Percentiles rank a stretch among this genome's conserved stretches.
These are phyloP conservation scores for Brachypodius melanocephalos DNA, from an alignment of 2,113 vertebrate genomes.

Conservation along the genomic window DNA sequence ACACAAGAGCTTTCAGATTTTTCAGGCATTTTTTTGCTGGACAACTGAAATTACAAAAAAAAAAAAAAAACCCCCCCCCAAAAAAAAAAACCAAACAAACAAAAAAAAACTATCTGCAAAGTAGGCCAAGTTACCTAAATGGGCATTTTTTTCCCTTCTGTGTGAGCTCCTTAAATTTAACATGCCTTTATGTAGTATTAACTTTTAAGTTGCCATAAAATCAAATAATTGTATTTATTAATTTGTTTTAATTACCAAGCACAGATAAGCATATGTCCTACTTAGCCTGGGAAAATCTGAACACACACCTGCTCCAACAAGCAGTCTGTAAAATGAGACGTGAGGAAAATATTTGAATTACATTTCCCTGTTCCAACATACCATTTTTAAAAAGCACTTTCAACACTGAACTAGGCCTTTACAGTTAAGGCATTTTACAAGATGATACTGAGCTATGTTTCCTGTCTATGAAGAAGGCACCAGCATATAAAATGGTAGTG, in stretches of 20 bases:
- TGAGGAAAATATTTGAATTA: slow-evolving; percentile 72
- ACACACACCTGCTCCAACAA: slow-evolving; percentile 57
- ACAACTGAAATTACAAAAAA: neutral
- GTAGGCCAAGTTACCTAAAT: neutral
- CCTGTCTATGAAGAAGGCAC: slow-evolving; percentile 84
- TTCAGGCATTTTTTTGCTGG: neutral
- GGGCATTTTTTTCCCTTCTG: neutral
- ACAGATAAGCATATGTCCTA: slow-evolving; percentile 57
- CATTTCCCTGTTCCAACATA: slow-evolving; percentile 56
- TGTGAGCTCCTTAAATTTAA: slow-evolving; percentile 45
- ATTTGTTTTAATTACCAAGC: slow-evolving; percentile 73
- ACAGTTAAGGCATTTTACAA: slow-evolving; percentile 88
- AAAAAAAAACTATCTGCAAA: neutral
- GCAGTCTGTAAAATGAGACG: slow-evolving; percentile 47
- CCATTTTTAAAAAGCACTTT: slow-evolving; percentile 69
- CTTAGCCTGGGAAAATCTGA: slow-evolving; percentile 53
- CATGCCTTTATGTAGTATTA: slow-evolving; percentile 53
- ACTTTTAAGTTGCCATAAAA: slow-evolving; percentile 73
- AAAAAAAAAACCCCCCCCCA: too few species aligned
- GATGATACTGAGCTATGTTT: slow-evolving; percentile 96
- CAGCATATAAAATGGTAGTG: slow-evolving; percentile 97
- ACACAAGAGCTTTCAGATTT: neutral
- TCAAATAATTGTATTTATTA: slow-evolving; percentile 76
- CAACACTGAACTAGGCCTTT: slow-evolving; percentile 68
- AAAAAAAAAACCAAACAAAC: too few species aligned